Base-by-base conservation (phyloP, 2,797 vertebrate genomes). In the Falco cherrug region DNA sequence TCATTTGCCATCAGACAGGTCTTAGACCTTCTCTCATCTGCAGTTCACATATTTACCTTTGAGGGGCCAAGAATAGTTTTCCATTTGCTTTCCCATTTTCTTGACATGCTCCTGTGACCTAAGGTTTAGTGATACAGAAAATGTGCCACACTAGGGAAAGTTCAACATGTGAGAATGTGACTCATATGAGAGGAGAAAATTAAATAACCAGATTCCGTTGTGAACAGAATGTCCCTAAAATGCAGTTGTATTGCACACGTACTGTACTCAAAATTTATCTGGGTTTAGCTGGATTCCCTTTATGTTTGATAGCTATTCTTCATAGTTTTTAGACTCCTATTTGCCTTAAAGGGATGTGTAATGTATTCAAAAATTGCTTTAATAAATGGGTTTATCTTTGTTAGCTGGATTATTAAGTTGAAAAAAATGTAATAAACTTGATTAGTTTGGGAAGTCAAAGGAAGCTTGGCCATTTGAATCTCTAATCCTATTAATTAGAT, bases 401-500 rank as follows among this genome's bases (percentile, higher is more conserved):
- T 86, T 96, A 91, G 89, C 87, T 88, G 83, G 89, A 86, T 96
- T 94, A 93, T 94, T 94, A 95, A 86, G 79, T 90, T 64, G 80
- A 81, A 96, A 96, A 96, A 96, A 88, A 94, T 90, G 82, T 88
- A 93, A 90, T 93, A 91, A 93, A 93, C 45, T 91, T 95, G 82
- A 86, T 95, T 96, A 95, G 87, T 86, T 97, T 91, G 76, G 76
- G 76, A 95, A 89, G 65, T 84, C 74, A 81, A 3, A 87, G 74
- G 69, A 77, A 79, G 69, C 84, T 84, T 86, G 91, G 80, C 82
- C 82, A 71, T 93, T 96, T 90, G 76, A 91, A 83, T 91, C 69
- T 84, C 59, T 96, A 95, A 96, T 95, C 69, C 87, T 90, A 76
- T 95, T 95, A 96, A 96, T 97, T 93, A 95, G 91, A 76, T 93